Evolutionary conservation across 2,797 vertebrate genomes (phyloP), one percentile per base, ranked within the genome.

Genomic region (Sandelia bainsii): DNA sequence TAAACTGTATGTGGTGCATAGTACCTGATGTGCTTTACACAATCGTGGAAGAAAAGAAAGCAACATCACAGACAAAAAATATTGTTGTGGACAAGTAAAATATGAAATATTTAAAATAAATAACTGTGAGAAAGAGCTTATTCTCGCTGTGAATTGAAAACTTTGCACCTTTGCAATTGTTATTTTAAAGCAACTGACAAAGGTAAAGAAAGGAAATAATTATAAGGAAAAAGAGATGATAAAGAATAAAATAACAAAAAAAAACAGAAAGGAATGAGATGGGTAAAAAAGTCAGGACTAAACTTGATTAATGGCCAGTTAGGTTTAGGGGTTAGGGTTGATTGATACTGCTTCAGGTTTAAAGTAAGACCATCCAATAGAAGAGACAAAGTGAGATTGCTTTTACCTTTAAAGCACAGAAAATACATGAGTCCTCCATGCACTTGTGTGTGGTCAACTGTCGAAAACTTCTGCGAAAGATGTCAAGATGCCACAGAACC

Each of bases 401-500:
- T 34, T 73, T 77, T 95, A 98, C 98, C 96, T 99, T 99, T 20
- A 99, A 94, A 89, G 98, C 98, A 81, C 98, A 99, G 93, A 99
- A 99, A 91, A 99, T 98, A 65, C 98, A 99, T 32, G 98, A 99
- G 86, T 99, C 98, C 20, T 98, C 98, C 97, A 99, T 98, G 90
- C 98, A 99, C 86, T 98, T 99, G 91, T 99, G 98, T 3, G 93
- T 97, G 64, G 96, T 97, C 76, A 99, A 95, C 85, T 99, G 98
- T 59, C 97, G 94, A 87, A 99, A 99, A 87, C 98, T 99, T 83
- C 98, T 96, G 58, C 98, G 96, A 87, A 99, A 99, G 90, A 99
- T 98, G 91, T 99, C 98, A 56, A 99, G 93, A 84, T 99, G 98
- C 98, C 98, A 99, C 83, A 99, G 93, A 88, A 99, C 98, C 98